Conservation (phyloP, 2,888 invertebrate genomes). For the Spisula subtruncata region DNA sequence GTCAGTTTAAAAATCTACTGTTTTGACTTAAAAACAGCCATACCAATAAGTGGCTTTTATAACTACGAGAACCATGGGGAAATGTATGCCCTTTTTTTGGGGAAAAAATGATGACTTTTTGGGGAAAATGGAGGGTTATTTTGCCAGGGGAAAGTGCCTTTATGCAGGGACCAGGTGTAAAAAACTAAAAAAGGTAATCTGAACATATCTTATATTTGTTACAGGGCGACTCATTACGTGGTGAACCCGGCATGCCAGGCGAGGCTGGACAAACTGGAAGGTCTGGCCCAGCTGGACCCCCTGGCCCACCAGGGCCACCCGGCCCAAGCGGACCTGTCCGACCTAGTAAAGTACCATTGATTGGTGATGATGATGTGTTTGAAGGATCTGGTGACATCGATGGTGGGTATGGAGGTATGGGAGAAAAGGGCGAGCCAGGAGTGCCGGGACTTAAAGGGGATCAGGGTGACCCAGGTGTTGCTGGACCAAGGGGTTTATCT, state of each 20-base stretch:
- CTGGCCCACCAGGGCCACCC: slow-evolving; percentile 56
- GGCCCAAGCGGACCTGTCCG: slow-evolving; percentile 55
- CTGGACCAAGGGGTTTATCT: slow-evolving; percentile 75
- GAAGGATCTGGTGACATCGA: slow-evolving; percentile 57
- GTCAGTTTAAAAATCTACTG: too few relatives aligned
- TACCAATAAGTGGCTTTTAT: too few relatives aligned
- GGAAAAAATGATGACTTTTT: too few relatives aligned
- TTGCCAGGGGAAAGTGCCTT: too few relatives aligned
- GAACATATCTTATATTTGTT: not conserved
- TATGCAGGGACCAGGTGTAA: too few relatives aligned
- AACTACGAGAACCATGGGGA: too few relatives aligned
- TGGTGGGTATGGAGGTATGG: slow-evolving; percentile 47
- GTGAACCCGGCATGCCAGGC: slow-evolving; percentile 48
- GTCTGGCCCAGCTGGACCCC: slow-evolving; percentile 24
- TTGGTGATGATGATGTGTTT: slow-evolving; percentile 59
- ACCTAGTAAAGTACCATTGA: slow-evolving; percentile 34
- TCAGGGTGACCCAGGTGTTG: slow-evolving; percentile 71
- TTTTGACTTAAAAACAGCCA: too few relatives aligned
- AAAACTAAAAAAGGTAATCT: too few relatives aligned
- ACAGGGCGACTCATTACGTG: slow-evolving; percentile 40
- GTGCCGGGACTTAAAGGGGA: slow-evolving; percentile 66
- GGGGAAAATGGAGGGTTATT: too few relatives aligned
- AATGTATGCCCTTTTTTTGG: too few relatives aligned
- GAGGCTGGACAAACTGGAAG: slow-evolving; percentile 27
- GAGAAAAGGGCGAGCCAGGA: slow-evolving; percentile 55